Percentiles rank a stretch among this genome's conserved stretches.
These are phyloP conservation scores for Heliothis peltigera DNA, from an alignment of 2,888 invertebrate species.

Conservation along the genomic window DNA sequence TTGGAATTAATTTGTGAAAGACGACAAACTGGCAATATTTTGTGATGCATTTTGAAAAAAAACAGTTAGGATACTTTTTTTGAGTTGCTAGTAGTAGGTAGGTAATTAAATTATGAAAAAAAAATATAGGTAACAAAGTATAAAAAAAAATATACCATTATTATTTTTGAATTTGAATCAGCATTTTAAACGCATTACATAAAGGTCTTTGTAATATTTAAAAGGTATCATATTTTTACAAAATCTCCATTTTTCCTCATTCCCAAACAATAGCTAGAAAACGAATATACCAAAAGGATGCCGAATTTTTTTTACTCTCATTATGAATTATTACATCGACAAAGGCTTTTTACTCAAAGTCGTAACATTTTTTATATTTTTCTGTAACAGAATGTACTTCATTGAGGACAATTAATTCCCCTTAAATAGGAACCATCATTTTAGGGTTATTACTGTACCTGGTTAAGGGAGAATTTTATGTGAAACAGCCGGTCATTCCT, in stretches of 20 bases:
- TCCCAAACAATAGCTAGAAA: slow-evolving; percentile 53
- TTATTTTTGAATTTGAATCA: too few relatives aligned
- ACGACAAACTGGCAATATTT: slow-evolving; percentile 16
- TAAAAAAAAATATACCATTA: too few relatives aligned
- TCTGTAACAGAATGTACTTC: slow-evolving; percentile 58
- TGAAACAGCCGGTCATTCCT: background rate
- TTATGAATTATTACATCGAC: slow-evolving; percentile 56
- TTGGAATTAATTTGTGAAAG: slow-evolving; percentile 13
- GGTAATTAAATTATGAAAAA: too few relatives aligned
- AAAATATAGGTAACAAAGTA: slow-evolving; percentile 1
- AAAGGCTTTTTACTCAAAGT: slow-evolving; percentile 48
- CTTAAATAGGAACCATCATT: slow-evolving; percentile 19
- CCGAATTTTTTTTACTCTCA: slow-evolving; percentile 38
- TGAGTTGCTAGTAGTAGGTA: too few relatives aligned
- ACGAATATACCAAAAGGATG: slow-evolving; percentile 55
- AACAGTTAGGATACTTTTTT: too few relatives aligned
- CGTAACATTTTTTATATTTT: slow-evolving; percentile 57
- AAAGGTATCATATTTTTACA: slow-evolving; percentile 34
- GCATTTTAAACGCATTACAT: background rate
- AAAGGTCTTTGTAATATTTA: slow-evolving; percentile 15
- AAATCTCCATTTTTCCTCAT: slow-evolving; percentile 60
- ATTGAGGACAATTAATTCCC: slow-evolving; percentile 39
- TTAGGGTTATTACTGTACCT: background rate
- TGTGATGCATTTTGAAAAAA: slow-evolving; percentile 7
- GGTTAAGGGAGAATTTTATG: background rate